These are phyloP conservation scores for Gryllus bimaculatus DNA, from an alignment of 1,140 invertebrate genomes.

Conservation along the genomic window DNA sequence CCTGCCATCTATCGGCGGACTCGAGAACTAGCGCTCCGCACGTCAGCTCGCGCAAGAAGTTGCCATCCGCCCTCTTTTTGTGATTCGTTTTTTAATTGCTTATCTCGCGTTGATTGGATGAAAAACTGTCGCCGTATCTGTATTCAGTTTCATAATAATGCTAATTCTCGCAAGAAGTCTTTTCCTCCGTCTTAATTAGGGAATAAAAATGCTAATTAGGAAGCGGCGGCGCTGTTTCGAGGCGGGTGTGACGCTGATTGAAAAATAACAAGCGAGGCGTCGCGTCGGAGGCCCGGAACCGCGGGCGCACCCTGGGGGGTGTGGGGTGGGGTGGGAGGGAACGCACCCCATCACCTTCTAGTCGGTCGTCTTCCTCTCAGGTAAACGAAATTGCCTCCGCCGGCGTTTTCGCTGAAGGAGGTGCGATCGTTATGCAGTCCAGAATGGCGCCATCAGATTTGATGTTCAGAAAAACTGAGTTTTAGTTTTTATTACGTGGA, in stretches of 20 bases:
- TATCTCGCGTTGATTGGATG: neutral
- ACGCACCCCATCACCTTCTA: no score
- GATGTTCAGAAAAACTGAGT: no score
- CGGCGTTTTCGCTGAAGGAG: no score
- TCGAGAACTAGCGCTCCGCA: neutral
- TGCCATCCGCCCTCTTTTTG: neutral
- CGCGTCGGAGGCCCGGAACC: no score
- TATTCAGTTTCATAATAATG: conserved; percentile 1
- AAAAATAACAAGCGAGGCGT: neutral
- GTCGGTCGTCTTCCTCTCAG: no score
- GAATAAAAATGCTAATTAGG: neutral
- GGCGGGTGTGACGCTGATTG: neutral
- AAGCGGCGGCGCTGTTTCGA: neutral
- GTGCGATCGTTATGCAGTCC: no score
- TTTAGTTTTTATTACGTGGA: no score
- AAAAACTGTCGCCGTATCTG: neutral
- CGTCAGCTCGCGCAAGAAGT: neutral
- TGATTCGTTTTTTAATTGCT: neutral
- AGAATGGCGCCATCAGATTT: no score
- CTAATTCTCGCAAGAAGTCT: neutral
- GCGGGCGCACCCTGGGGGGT: no score
- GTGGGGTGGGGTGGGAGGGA: neutral
- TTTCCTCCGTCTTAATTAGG: neutral
- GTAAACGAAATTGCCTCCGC: no score
- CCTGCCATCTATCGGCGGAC: neutral